Evolutionary conservation across 2,888 invertebrate species (phyloP).

Genomic region (Adineta ricciae): DNA sequence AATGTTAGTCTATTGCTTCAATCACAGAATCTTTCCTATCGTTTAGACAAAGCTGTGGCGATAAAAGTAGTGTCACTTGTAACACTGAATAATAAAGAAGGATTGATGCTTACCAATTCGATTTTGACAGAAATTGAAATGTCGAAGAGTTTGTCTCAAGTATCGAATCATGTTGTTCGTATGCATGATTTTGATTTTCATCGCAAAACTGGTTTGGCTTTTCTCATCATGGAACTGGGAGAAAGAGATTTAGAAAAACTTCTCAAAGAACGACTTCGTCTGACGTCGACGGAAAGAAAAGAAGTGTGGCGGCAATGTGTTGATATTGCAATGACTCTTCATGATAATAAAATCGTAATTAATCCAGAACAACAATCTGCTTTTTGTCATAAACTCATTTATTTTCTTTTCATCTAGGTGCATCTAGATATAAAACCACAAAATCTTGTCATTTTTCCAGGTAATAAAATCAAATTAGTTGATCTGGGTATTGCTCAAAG

Average conservation of each 20-base stretch:
- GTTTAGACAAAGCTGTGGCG: not conserved
- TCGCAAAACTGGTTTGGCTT: not conserved
- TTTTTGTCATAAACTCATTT: not conserved
- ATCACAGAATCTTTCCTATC: not conserved
- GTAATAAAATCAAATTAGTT: not conserved
- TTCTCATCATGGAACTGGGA: not conserved
- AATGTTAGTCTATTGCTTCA: not conserved
- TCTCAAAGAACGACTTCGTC: not conserved
- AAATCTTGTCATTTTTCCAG: not conserved
- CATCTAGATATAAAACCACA: not conserved
- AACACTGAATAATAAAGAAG: not conserved
- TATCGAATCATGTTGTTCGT: not conserved
- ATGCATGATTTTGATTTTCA: not conserved
- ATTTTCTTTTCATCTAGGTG: not conserved
- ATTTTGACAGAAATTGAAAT: not conserved
- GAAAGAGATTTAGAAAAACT: not conserved
- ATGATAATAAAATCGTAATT: not conserved
- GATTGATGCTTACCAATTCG: not conserved
- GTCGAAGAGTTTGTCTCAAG: not conserved
- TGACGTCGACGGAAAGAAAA: not conserved
- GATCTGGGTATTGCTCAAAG: not conserved
- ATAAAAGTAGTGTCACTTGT: not conserved
- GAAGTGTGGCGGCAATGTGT: not conserved
- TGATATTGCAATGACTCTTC: not conserved
- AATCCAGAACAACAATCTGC: not conserved